phyloP scores from a whole-genome alignment of 2,797 vertebrate species.

The Betta splendens region DNA sequence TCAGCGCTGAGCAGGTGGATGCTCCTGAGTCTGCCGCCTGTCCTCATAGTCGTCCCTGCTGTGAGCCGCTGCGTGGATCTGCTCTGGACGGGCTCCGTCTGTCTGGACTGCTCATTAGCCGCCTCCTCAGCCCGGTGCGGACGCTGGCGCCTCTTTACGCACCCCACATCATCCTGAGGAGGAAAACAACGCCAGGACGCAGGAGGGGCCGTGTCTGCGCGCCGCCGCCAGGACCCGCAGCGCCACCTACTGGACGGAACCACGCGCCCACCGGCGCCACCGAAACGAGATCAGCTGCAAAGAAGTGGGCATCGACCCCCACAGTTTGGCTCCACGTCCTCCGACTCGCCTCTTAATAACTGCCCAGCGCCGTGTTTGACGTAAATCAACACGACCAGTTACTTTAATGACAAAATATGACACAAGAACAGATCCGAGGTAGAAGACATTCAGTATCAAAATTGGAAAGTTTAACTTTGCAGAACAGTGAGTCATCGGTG shows the following conservation, averaged over 20 bases:
- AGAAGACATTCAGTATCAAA: no score
- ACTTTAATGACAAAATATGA: no score
- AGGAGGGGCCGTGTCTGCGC: constrained; percentile 49
- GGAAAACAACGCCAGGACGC: constrained; percentile 54
- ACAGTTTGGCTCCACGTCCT: no score
- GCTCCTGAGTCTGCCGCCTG: constrained; percentile 45
- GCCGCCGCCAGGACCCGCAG: constrained; percentile 20
- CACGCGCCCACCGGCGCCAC: background rate
- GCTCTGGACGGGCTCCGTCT: constrained; percentile 23
- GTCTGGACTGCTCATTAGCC: constrained; percentile 39
- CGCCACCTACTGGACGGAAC: constrained; percentile 61
- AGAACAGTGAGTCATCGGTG: no score
- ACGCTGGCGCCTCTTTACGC: constrained; percentile 68
- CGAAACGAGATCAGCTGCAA: no score
- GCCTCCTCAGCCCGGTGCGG: constrained; percentile 46
- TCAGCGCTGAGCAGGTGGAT: constrained; percentile 67
- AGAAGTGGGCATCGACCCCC: no score
- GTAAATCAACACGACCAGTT: no score
- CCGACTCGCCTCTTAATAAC: no score
- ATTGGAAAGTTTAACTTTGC: no score
- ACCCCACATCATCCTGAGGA: constrained; percentile 62
- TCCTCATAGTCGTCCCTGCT: constrained; percentile 64
- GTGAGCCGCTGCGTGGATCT: constrained; percentile 32
- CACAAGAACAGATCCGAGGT: no score
- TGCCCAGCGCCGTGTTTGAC: no score